Base-by-base conservation (phyloP, 2,888 invertebrate genomes). In the Cremastobaeus sp. region DNA sequence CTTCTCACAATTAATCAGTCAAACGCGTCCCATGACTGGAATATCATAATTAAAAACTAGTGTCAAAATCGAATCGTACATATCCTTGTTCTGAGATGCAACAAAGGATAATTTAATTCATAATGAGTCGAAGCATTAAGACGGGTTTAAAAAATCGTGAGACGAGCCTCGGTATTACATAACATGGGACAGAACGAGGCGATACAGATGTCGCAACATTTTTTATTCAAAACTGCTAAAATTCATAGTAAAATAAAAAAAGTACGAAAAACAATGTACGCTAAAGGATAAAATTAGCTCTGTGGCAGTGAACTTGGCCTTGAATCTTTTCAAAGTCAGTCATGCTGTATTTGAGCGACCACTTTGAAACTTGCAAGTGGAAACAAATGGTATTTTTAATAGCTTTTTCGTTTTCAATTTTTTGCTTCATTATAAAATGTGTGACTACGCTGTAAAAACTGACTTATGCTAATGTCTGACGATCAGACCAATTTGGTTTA, bases 101-200 rank as follows among this genome's bases (percentile, higher is more conserved):
- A 39, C 45, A 8, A 32, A 32, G 6, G n/a, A n/a, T 17, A 41
- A 30, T 32, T 20, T 30, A 2, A 1, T 6, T 12, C 34, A 37
- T 25, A 52, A 30, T n/a, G 43, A 12, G 32, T 20, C 21, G 20
- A 21, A 14, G 34, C 21, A 17, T 4, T 32, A 9, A 35, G 28
- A 54, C 18, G 0, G 11, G 37, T 25, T 28, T 54, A 15, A 45
- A 57, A 57, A 45, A n/a, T n/a, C 45, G 57, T 45, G 57, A 54
- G 54, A 54, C 54, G 54, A 54, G 28, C 8, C 37, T 28, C 45
- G 45, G 57, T 57, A 45, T 45, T 45, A 57, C 57, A 34, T 52
- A 35, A 15, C 14, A 6, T n/a, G 37, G n/a, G 25, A 14, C 2
- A 37, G n/a, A 20, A 35, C 11, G n/a, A 30, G 11, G 32, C 12